A percentile compares a stretch with the other conserved stretches of the same genome.
These are phyloP conservation scores for Syngnathoides biaculeatus DNA, from an alignment of 2,113 vertebrate genomes.

Conservation along the genomic window DNA sequence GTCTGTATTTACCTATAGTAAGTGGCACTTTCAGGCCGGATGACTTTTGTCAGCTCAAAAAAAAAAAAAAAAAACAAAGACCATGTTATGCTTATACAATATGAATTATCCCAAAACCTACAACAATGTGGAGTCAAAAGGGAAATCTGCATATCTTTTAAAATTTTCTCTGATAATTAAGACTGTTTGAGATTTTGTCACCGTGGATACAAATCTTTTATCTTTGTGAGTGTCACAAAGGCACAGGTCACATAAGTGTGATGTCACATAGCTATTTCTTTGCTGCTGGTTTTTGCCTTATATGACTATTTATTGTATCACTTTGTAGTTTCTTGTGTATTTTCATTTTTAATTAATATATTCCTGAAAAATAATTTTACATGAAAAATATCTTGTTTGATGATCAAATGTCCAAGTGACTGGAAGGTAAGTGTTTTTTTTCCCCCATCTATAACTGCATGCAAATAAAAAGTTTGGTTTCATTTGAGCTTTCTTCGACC, in stretches of 20 bases:
- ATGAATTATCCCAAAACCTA: not conserved
- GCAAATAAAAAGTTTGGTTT: not conserved
- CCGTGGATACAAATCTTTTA: not conserved
- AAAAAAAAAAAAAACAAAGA: no score
- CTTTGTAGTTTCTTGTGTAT: not conserved
- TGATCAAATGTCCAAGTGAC: not conserved
- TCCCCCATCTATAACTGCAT: not conserved
- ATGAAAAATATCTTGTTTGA: not conserved
- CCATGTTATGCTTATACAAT: not conserved
- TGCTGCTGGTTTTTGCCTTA: conserved; percentile 8
- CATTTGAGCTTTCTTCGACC: not conserved
- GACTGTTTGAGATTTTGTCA: not conserved
- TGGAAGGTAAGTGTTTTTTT: not conserved
- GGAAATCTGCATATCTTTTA: not conserved
- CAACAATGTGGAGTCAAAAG: not conserved
- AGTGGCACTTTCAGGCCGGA: not conserved
- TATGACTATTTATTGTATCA: not conserved
- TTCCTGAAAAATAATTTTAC: not conserved
- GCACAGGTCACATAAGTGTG: conserved; percentile 1
- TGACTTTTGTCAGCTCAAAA: not conserved
- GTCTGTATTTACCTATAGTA: no score
- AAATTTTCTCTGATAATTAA: not conserved
- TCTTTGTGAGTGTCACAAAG: conserved; percentile 6
- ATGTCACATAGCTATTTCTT: conserved; percentile 4
- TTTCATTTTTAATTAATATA: not conserved